phyloP scores from a whole-genome alignment of 2,888 invertebrate genomes.

The Leistus spinibarbis region DNA sequence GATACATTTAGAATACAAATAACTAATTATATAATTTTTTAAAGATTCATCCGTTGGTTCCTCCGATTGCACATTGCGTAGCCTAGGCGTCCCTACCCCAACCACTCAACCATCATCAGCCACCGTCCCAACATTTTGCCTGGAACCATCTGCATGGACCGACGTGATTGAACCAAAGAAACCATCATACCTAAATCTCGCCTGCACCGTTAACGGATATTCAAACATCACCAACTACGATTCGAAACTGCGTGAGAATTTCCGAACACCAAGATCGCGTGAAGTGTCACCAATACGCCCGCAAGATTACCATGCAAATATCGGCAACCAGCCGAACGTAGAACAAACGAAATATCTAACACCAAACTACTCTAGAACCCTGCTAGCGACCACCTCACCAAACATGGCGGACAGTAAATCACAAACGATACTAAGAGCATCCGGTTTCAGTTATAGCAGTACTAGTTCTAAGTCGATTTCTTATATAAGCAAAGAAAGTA shows the following conservation, averaged over 20 bases:
- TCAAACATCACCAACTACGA: constrained; percentile 86
- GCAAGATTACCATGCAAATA: constrained; percentile 42
- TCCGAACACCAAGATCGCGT: constrained; percentile 61
- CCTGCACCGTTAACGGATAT: constrained; percentile 90
- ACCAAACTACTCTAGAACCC: constrained; percentile 30
- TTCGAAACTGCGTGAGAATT: constrained; percentile 73
- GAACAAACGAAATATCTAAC: constrained; percentile 33
- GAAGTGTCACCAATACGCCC: constrained; percentile 75
- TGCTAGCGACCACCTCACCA: constrained; percentile 20
- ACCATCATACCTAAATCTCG: constrained; percentile 86
- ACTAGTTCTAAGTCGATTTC: constrained; percentile 39
- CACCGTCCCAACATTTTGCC: constrained; percentile 12
- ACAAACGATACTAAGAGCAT: not conserved
- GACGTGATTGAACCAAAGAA: constrained; percentile 61
- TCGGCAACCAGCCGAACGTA: not conserved
- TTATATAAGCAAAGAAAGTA: constrained; percentile 44
- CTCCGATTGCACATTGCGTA: constrained; percentile 60
- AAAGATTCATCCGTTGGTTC: constrained; percentile 60
- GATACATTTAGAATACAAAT: not conserved
- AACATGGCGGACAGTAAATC: constrained; percentile 27
- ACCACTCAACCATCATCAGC: constrained; percentile 43
- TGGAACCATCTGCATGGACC: constrained; percentile 47
- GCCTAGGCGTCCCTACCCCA: constrained; percentile 55
- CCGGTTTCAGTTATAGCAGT: constrained; percentile 1
- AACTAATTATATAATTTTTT: not conserved